Base-by-base conservation (phyloP, 2,113 vertebrate genomes). In the Felis chaus region DNA sequence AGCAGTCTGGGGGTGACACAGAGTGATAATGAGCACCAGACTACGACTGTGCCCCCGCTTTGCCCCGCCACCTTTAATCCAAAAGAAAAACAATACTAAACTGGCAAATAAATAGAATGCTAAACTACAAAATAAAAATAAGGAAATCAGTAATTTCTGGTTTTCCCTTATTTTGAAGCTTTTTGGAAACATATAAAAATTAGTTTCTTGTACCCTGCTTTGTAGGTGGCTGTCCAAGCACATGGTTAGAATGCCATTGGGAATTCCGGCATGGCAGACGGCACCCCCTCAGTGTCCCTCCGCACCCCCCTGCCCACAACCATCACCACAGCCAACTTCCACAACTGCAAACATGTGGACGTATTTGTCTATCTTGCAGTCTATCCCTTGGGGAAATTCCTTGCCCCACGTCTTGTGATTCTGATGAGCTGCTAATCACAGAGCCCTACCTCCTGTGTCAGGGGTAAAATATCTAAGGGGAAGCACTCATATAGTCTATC, bases 251-350 rank as follows among this genome's bases (percentile, higher is more conserved):
- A 2, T 27, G 19, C 19, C 84, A 36, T 0, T 94, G 50, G 48
- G 50, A 71, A 87, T 21, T 3, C 65, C 29, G 29, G 5, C 14
- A 27, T 13, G 5, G 74, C 61, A 9, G 41, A 66, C 8, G 45
- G 14, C 45, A 65, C 31, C 45, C 29, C 57, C 18, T 16, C 5
- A 1, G 2, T 8, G 8, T 27, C 55, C 41, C 57, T 65, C 27
- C 27, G n/a, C 36, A 3, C 1, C 3, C 53, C 29, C 14, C 23
- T 4, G 7, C 6, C 14, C 53, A 1, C n/a, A 1, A 15, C 25
- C 33, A 6, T 25, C 25, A 66, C 29, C 57, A 5, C 33, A 5
- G 2, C 16, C 69, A 36, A 4, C 23, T 36, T 48, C 68, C 39
- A 31, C 29, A 13, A 1, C 14, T 21, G 39, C 12, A 74, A 23